Conservation (phyloP, 2,888 invertebrate species). For the Dolomedes plantarius region DNA sequence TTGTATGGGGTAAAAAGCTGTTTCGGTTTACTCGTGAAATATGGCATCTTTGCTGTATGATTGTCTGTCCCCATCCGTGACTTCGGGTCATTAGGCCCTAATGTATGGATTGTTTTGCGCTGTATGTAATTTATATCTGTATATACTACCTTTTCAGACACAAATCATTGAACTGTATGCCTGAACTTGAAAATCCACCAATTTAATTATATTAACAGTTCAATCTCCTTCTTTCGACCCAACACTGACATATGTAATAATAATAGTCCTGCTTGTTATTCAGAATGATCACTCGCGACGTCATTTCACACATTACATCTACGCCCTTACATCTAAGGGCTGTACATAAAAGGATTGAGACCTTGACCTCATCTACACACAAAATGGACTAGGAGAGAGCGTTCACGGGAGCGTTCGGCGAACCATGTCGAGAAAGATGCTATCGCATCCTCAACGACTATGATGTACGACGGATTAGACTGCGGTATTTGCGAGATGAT, state of each 20-base stretch:
- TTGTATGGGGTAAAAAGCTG: no score
- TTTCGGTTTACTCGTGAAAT: no score
- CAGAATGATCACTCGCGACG: background rate
- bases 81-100: no score
- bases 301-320: background rate
- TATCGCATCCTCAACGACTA: background rate
- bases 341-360: background rate
- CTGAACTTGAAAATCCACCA: no score
- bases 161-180: no score
- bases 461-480: constrained; percentile 8
- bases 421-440: constrained; percentile 1
- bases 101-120: no score
- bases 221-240: background rate
- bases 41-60: no score
- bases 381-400: background rate
- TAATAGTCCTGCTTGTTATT: background rate
- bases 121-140: no score
- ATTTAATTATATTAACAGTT: background rate
- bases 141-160: no score
- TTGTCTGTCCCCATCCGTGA: no score
- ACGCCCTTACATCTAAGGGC: background rate
- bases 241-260: background rate
- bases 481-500: background rate
- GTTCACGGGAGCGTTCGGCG: background rate
- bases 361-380: background rate